A percentile compares a stretch with the other conserved stretches of the same genome.
phyloP scores from a whole-genome alignment of 2,113 vertebrate genomes.

The Psophia crepitans region DNA sequence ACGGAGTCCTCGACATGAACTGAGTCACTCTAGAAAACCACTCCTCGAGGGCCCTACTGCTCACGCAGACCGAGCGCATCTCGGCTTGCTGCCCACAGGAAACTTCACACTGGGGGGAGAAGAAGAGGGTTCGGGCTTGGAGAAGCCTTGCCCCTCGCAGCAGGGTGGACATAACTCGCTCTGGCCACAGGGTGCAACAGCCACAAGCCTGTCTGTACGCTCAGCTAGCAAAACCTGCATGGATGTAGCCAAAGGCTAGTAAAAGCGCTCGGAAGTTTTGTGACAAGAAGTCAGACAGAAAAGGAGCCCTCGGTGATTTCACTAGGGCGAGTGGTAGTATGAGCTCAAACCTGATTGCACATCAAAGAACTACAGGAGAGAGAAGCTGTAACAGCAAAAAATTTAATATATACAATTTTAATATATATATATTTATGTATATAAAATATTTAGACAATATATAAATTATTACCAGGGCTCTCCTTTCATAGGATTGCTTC shows the following conservation, averaged over 20 bases:
- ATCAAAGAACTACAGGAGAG: not conserved
- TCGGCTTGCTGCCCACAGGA: not conserved
- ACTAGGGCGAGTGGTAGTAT: not conserved
- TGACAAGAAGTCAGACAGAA: not conserved
- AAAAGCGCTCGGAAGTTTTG: not conserved
- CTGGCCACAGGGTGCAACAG: not conserved
- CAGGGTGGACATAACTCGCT: not conserved
- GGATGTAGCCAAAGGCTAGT: not conserved
- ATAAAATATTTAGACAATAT: not conserved
- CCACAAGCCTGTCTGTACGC: not conserved
- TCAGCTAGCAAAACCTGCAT: not conserved
- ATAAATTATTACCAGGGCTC: not conserved
- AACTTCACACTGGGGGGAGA: not conserved
- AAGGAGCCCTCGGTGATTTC: not conserved
- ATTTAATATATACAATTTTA: not conserved
- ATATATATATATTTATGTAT: not conserved
- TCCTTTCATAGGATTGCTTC: not conserved
- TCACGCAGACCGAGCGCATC: fast-evolving
- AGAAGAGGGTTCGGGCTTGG: not conserved
- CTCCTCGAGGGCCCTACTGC: not conserved
- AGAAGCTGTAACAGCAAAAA: not conserved
- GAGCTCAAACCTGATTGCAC: not conserved
- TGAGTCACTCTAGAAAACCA: not conserved
- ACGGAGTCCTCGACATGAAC: not conserved
- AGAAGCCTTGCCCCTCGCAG: not conserved